Base-by-base conservation (phyloP, 2,113 vertebrate species). In the Camelus dromedarius region DNA sequence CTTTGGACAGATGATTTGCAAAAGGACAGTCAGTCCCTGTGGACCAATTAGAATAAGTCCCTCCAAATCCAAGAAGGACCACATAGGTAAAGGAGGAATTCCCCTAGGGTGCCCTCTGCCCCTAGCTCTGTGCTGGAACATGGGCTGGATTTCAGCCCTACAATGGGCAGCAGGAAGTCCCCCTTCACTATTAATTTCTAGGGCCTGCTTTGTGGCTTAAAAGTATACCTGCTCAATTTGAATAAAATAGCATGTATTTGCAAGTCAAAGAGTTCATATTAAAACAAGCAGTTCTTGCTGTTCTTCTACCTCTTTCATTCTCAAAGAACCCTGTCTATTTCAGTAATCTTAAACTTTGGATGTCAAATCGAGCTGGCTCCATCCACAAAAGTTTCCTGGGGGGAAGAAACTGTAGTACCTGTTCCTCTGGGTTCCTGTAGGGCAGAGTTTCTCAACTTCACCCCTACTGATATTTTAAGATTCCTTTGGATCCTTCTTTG, bases 161-260 rank as follows among this genome's bases (percentile, higher is more conserved):
- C 5, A 18, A 8, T 52, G 8, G 32, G 11, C 24, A n/a, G 46
- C 38, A 81, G 19, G 38, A 86, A 75, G 18, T 50, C 8, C 20
- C 52, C 32, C 20, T 84, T 89, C 62, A 75, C 38, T 86, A n/a
- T 54, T 19, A 54, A 58, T 80, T 83, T 80, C 69, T 90, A 95
- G 62, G 67, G n/a, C 13, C 64, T 92, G 52, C 50, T 15, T 86
- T 69, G 46, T 28, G n/a, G 11, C 32, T 91, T 95, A 86, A 89
- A 80, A 72, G 42, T 32, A 32, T 64, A 93, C 16, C 56, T 95
- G 50, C 76, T 62, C 62, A 81, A 88, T 92, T 52, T 93, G 60
- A 76, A 95, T 96, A 92, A 95, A 94, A 83, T 69, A 69, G 69
- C 50, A 77, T 75, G 32, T 58, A 42, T 94, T 97, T 90, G 18